These are phyloP conservation scores for Drosophila triauraria DNA, from an alignment of 1,140 invertebrate genomes.

Conservation along the genomic window DNA sequence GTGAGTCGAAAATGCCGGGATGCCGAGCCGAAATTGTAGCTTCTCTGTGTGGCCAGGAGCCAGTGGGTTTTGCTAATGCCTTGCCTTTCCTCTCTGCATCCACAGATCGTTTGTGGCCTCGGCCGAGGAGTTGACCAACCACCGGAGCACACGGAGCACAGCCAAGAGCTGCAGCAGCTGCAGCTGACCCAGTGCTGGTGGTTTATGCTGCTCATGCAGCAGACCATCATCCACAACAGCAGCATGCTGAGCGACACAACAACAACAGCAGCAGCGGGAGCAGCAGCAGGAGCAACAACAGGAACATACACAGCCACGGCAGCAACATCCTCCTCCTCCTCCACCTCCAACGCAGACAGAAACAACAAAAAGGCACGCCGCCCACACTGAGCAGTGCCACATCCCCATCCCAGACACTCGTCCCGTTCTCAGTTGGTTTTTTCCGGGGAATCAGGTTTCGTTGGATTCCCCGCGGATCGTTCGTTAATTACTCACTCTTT, in stretches of 20 bases:
- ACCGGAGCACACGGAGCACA: conserved; percentile 38
- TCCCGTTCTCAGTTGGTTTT: conserved; percentile 24
- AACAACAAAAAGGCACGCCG: conserved; percentile 46
- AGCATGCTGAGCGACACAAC: conserved; percentile 38
- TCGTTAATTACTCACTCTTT: conserved; percentile 48
- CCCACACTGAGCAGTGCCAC: conserved; percentile 31
- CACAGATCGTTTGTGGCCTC: conserved; percentile 79
- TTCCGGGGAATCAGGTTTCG: conserved; percentile 21
- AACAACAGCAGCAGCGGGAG: conserved; percentile 13
- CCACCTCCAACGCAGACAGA: conserved; percentile 13
- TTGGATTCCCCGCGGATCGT: conserved; percentile 16
- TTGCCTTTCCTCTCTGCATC: background rate
- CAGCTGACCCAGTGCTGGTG: conserved; percentile 79
- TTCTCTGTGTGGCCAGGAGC: background rate
- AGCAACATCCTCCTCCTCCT: conserved; percentile 13
- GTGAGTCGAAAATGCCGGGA: conserved; percentile 80
- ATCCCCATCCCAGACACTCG: conserved; percentile 5
- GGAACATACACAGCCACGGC: conserved; percentile 15
- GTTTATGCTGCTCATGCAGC: conserved; percentile 83
- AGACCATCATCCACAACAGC: conserved; percentile 70
- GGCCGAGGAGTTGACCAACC: conserved; percentile 42
- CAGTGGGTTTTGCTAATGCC: background rate
- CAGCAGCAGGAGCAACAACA: conserved; percentile 14
- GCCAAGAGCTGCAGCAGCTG: conserved; percentile 46
- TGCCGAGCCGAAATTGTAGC: conserved; percentile 34